These are phyloP conservation scores for Leucophenga maculata DNA, from an alignment of 2,888 invertebrate species.

Conservation along the genomic window DNA sequence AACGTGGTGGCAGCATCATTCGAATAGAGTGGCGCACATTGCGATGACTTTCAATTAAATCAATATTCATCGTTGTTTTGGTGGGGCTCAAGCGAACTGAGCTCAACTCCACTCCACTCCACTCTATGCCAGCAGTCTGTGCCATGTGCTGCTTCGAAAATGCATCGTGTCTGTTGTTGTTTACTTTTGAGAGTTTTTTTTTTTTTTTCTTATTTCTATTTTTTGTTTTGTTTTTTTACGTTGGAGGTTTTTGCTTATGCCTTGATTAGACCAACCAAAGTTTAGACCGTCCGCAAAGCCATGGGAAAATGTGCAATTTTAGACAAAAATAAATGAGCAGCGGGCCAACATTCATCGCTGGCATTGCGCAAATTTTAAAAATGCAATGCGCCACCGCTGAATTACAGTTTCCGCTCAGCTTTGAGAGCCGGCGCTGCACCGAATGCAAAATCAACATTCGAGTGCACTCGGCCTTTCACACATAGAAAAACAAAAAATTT, in stretches of 20 bases:
- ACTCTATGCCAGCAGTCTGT: conserved; percentile 4
- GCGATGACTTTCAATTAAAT: conserved; percentile 68
- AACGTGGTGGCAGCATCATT: too few species aligned
- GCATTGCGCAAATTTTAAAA: conserved; percentile 58
- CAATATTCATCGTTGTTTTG: conserved; percentile 67
- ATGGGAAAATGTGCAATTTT: conserved; percentile 70
- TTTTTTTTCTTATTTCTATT: conserved; percentile 17
- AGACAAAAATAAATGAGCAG: conserved; percentile 60
- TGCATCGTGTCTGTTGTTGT: not conserved
- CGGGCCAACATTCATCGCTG: conserved; percentile 40
- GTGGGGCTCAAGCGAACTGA: conserved; percentile 55
- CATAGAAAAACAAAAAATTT: conserved; percentile 29
- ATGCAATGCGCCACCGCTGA: conserved; percentile 32
- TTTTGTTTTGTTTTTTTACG: conserved; percentile 3
- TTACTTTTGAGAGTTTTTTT: not conserved
- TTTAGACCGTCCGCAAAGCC: conserved; percentile 44
- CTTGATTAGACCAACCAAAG: conserved; percentile 37
- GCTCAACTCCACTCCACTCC: not conserved
- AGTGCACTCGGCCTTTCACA: conserved; percentile 60
- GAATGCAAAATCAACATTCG: conserved; percentile 57
- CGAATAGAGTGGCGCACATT: conserved; percentile 38
- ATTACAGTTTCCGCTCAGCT: conserved; percentile 30
- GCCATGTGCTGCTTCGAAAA: too few species aligned
- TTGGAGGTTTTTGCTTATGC: conserved; percentile 23
- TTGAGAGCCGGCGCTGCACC: conserved; percentile 59